Evolutionary conservation across 1,140 invertebrate genomes (phyloP).

Genomic region (Drosophila dunni): DNA sequence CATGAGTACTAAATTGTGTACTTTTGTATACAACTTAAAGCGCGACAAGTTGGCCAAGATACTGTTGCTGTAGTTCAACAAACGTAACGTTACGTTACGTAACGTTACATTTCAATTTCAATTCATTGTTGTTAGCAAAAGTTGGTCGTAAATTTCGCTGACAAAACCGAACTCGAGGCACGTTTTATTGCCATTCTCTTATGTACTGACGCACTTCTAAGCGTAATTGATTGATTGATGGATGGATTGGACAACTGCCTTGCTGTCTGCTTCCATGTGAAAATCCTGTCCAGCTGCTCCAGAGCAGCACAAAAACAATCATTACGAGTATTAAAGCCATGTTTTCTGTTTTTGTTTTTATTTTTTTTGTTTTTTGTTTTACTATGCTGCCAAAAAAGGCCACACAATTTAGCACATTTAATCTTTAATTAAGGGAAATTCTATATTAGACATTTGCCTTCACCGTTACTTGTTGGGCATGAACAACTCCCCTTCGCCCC

Average conservation of each 20-base stretch:
- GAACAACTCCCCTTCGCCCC: background rate
- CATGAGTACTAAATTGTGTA: background rate
- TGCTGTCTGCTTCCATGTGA: conserved; percentile 13
- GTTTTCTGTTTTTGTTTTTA: background rate
- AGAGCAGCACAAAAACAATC: conserved; percentile 27
- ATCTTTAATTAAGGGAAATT: conserved; percentile 72
- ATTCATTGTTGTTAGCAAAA: conserved; percentile 53
- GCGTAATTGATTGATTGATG: conserved; percentile 81
- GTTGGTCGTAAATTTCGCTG: conserved; percentile 72
- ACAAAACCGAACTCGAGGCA: conserved; percentile 63
- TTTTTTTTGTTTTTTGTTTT: too few relatives aligned
- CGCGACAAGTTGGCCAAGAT: conserved; percentile 8
- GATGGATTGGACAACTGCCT: conserved; percentile 46
- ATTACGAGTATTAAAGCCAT: conserved; percentile 53
- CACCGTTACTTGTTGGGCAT: background rate
- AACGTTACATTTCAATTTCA: conserved; percentile 37
- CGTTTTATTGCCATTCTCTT: conserved; percentile 57
- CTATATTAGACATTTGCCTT: conserved; percentile 30
- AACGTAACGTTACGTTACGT: conserved; percentile 9
- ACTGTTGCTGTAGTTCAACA: background rate
- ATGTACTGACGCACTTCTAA: conserved; percentile 60
- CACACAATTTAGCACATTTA: conserved; percentile 71
- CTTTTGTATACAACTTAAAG: background rate
- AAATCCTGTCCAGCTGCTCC: conserved; percentile 22
- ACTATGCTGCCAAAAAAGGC: conserved; percentile 26